Percentiles rank a stretch among this genome's conserved stretches.
Conservation (phyloP, 2,888 invertebrate species). For the Morpho achilles region DNA sequence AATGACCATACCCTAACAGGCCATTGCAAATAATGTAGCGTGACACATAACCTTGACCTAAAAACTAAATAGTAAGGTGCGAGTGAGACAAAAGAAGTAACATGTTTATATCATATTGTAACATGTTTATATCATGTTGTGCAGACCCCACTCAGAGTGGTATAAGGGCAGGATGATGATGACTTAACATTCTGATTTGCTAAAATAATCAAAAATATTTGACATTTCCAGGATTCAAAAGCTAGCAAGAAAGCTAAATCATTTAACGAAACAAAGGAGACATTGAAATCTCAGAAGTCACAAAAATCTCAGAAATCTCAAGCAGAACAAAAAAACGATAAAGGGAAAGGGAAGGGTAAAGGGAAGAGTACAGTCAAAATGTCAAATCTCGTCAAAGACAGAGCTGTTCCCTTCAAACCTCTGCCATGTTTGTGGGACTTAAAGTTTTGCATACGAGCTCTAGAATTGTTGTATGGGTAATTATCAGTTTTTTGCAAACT, state of each 20-base stretch:
- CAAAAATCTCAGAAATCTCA: constrained; percentile 34
- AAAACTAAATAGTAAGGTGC: no score
- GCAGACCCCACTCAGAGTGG: no score
- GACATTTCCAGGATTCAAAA: constrained; percentile 42
- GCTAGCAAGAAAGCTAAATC: constrained; percentile 46
- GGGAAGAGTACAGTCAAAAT: constrained; percentile 48
- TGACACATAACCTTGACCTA: no score
- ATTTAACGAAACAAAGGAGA: constrained; percentile 52
- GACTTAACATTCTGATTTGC: background rate
- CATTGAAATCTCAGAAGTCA: constrained; percentile 49
- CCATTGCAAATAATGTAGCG: no score
- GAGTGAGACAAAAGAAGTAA: no score
- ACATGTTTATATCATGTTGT: no score
- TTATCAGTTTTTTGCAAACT: constrained; percentile 1
- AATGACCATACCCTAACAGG: no score
- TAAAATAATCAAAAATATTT: background rate
- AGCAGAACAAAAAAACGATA: background rate
- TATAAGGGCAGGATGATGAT: no score
- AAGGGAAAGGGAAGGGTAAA: constrained; percentile 39
- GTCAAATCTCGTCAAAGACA: constrained; percentile 51
- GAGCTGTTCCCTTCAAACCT: constrained; percentile 57
- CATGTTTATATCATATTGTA: no score
- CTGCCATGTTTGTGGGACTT: constrained; percentile 62
- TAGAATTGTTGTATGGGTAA: constrained; percentile 61
- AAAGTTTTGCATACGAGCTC: constrained; percentile 46